Evolutionary conservation across 2,113 vertebrate species (phyloP), one percentile per base, ranked within the genome.

Genomic region (Cynocephalus volans): DNA sequence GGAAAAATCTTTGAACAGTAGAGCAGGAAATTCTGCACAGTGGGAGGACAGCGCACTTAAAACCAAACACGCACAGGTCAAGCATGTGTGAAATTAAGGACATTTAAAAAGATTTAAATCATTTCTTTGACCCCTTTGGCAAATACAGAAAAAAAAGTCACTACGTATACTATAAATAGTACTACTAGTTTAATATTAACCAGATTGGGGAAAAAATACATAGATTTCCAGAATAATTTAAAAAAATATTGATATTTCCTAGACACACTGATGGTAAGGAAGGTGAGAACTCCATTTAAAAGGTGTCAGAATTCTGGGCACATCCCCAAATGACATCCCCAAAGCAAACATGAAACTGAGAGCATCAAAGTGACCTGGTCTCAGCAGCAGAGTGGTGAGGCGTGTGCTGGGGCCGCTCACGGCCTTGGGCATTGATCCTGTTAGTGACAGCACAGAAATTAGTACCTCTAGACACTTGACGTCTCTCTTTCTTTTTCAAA

Each of bases 341-440:
- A 28, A 10, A 87, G 56, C 64, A 21, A 64, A 45, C 2, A 13
- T 6, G 23, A 54, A 9, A 28, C 72, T 0, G 3, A 13, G 52
- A 17, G 14, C 13, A 15, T 75, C 26, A 21, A 12, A 45, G 62
- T 1, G 1, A 14, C 18, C 31, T 18, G 5, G 2, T 50, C 33
- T 14, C 13, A 4, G 83, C 60, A 12, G 9, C 52, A 0, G 4
- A 36, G 10, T 6, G 28, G 48, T 4, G 5, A 31, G 24, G 14
- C 1, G 5, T 6, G 15, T 7, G 1, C 67, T 1, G 9, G 81
- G 13, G 0, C n/a, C 12, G 5, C 18, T 6, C 0, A 0, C 6
- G 36, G 75, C 73, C n/a, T 0, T 41, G 50, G 24, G 62, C 28
- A 2, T 9, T 0, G 19, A 23, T 69, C 17, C 81, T 45, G 45